Base-by-base conservation (phyloP, 2,113 vertebrate species). In the Sminthopsis crassicaudata region DNA sequence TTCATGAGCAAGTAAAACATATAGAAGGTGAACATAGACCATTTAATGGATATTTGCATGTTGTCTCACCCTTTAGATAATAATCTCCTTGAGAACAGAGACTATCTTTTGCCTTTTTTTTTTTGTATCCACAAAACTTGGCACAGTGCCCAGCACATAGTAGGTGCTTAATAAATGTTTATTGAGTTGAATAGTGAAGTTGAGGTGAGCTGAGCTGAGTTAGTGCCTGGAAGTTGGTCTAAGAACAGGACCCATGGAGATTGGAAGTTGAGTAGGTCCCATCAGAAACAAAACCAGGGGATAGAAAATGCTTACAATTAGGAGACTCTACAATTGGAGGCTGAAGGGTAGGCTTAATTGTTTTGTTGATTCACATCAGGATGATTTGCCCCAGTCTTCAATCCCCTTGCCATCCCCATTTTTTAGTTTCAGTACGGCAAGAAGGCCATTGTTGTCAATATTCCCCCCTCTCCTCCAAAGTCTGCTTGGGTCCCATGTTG, bases 401-500 rank as follows among this genome's bases (percentile, higher is more conserved):
- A 96, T 97, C 90, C 76, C 92, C 52, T 94, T 90, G 92, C 25
- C 50, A 92, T 96, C 46, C 19, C 92, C 91, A 60, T 94, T 97
- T 97, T 98, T 98, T 92, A 96, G 67, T 96, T 94, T 98, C 96
- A 97, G 93, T 89, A 42, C 89, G 95, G 98, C 91, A 96, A 95
- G 97, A 97, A 96, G 48, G 7, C 89, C 60, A 93, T 97, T 98
- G 98, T 94, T 96, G 67, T 96, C 94, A 95, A 46, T 67, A 93
- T 92, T 91, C 93, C 95, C 54, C 96, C 97, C 42, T 91, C 91
- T 24, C 0, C 90, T 90, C 94, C 96, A 90, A 96, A 95, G 91
- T 91, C 46, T 96, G n/a, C 67, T 84, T n/a, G 16, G 92, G 84
- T 3, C 88, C 52, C 93, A 36, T 95, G 53, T 92, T 92, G 12